Percentiles rank a stretch among this genome's conserved stretches.
These are phyloP conservation scores for Eulemur coronatus DNA, from an alignment of 2,797 vertebrate genomes.

Conservation along the genomic window DNA sequence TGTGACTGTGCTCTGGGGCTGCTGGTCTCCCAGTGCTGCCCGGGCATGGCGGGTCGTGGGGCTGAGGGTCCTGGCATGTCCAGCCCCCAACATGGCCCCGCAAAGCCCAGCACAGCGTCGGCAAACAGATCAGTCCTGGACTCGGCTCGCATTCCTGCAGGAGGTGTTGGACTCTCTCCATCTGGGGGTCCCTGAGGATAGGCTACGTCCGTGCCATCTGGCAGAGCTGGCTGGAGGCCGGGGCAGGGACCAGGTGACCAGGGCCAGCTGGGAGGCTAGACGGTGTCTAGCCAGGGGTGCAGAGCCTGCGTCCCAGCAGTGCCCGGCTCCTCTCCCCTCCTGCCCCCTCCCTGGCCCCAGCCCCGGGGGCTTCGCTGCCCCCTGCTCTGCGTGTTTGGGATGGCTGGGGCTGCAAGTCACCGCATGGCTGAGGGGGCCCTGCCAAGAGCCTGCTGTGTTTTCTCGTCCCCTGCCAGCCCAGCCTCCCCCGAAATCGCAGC, in stretches of 20 bases:
- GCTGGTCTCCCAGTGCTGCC: not conserved
- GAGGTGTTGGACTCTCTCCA: not conserved
- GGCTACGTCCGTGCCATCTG: fast-evolving
- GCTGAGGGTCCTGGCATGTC: not conserved
- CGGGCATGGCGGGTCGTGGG: fast-evolving
- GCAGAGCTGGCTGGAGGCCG: not conserved
- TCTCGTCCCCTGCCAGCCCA: not conserved
- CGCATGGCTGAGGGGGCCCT: not conserved
- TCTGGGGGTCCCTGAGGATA: not conserved
- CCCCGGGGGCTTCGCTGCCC: not conserved
- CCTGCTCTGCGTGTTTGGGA: not conserved
- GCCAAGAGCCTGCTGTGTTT: slow-evolving; percentile 4
- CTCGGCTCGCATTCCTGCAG: fast-evolving
- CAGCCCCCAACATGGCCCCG: not conserved
- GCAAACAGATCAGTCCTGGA: not conserved
- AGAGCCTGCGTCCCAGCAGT: fast-evolving
- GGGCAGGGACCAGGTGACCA: fast-evolving
- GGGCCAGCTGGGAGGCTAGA: not conserved
- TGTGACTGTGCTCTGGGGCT: not conserved
- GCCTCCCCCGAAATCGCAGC: not conserved
- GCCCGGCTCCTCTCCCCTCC: not conserved
- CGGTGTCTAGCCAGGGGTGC: not conserved
- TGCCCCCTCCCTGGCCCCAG: not conserved
- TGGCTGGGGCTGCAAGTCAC: slow-evolving; percentile 14
- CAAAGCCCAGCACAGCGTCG: not conserved